Evolutionary conservation across 2,888 invertebrate species (phyloP), one percentile per base, ranked within the genome.

Genomic region (Limnephilus rhombicus): DNA sequence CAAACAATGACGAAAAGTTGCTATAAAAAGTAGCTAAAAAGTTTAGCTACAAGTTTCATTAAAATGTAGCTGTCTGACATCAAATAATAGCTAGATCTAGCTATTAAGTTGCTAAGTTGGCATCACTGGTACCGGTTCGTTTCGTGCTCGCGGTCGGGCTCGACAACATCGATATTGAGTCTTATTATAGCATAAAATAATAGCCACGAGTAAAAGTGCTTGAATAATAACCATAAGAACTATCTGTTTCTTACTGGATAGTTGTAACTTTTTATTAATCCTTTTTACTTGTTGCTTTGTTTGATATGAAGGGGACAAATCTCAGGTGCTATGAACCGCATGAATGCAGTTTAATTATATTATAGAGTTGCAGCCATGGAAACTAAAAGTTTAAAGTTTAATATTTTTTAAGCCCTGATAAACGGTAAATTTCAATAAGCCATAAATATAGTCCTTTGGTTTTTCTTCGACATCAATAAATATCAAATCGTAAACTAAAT

Each of bases 271-370:
- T 86, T 49, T 86, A 29, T 45, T 24, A 45, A 45, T 15, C 29
- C 49, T n/a, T n/a, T n/a, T 45, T 45, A 86, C 86, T 86, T 86
- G 86, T 49, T 86, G 29, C 31, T 9, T 86, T 86, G 37, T 41
- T 45, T 29, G 45, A 80, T 68, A 11, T 37, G 2, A 24, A n/a
- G 34, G 29, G 37, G 89, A 37, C 1, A 29, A 89, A 89, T 89
- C 89, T 89, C 89, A 89, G 89, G 89, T 89, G 89, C 89, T 89
- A 81, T 89, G 89, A 89, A 89, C 89, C 81, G 89, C 89, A 81
- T 81, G 81, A 80, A 89, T 89, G 89, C 88, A 88, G 88, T 88
- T 88, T 31, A 80, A 80, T 68, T 18, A 53, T 53, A 24, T 53
- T 68, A 68, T 34, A 9, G 81, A 81, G 80, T 37, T 89, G 89